Percentiles rank a stretch among this genome's conserved stretches.
Evolutionary conservation across 2,113 vertebrate genomes (phyloP).

Genomic region (Phylloscopus trochilus): DNA sequence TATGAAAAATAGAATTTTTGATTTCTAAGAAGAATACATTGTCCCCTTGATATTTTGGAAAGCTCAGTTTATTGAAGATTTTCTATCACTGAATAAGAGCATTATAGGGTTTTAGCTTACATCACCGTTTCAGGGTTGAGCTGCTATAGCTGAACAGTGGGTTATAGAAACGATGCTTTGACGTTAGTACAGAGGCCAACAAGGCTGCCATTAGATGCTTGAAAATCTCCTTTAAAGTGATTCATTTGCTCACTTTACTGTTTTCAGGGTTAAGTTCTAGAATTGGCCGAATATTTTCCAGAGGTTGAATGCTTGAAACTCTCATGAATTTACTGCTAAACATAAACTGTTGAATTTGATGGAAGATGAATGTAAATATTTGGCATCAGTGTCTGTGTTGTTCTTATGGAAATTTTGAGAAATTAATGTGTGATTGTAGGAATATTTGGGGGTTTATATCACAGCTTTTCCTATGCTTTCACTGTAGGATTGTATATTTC

Average conservation of each 20-base stretch:
- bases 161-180: neutral
- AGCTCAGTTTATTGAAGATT: conserved; percentile 1
- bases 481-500: neutral
- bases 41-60: neutral
- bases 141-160: neutral
- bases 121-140: neutral
- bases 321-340: conserved; percentile 29
- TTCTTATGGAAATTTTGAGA: conserved; percentile 12
- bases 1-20: neutral
- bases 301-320: neutral
- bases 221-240: neutral
- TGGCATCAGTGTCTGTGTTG: neutral
- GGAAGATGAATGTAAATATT: conserved; percentile 37
- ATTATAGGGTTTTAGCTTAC: neutral
- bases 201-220: neutral
- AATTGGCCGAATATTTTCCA: conserved; percentile 13
- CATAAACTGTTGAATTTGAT: conserved; percentile 1
- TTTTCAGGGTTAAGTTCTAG: conserved; percentile 14
- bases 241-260: neutral
- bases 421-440: neutral
- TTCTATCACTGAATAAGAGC: neutral
- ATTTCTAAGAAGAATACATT: neutral
- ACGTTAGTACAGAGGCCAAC: neutral
- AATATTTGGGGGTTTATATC: neutral
- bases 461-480: neutral